Evolutionary conservation across 2,113 vertebrate genomes (phyloP).

Genomic region (Echinops telfairi): DNA sequence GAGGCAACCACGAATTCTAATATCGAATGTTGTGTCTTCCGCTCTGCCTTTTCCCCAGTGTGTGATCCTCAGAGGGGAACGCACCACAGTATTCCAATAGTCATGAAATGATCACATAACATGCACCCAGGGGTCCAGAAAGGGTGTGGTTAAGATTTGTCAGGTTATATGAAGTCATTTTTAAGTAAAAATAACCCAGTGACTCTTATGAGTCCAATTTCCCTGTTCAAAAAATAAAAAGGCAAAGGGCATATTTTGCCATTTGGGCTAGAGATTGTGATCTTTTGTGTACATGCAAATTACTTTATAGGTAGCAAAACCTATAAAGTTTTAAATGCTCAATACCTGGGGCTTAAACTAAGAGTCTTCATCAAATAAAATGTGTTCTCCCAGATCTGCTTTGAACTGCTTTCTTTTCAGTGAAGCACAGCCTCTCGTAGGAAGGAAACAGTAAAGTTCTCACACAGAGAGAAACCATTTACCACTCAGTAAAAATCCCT

Average conservation of each 20-base stretch:
- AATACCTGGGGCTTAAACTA: constrained; percentile 30
- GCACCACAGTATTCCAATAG: neutral
- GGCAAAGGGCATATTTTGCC: neutral
- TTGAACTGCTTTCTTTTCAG: constrained; percentile 52
- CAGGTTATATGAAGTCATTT: constrained; percentile 46
- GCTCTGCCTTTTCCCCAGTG: neutral
- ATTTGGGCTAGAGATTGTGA: neutral
- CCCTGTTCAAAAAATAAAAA: constrained; percentile 22
- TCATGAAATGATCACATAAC: constrained; percentile 27
- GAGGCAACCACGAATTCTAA: neutral
- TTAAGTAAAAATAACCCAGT: constrained; percentile 24
- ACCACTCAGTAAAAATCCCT: constrained; percentile 56
- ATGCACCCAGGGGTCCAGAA: neutral
- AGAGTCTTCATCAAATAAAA: constrained; percentile 75
- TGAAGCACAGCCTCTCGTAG: constrained; percentile 51
- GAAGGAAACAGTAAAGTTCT: constrained; percentile 81
- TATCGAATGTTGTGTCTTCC: neutral
- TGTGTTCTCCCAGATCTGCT: constrained; percentile 61
- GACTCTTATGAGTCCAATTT: constrained; percentile 21
- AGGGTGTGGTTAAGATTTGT: constrained; percentile 55
- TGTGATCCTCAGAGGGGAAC: neutral
- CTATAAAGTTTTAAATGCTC: constrained; percentile 63
- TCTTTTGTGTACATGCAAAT: constrained; percentile 57
- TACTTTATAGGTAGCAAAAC: constrained; percentile 65
- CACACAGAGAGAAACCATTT: neutral